Evolutionary conservation across 2,888 invertebrate species (phyloP).

Genomic region (Cremastinae sp.): DNA sequence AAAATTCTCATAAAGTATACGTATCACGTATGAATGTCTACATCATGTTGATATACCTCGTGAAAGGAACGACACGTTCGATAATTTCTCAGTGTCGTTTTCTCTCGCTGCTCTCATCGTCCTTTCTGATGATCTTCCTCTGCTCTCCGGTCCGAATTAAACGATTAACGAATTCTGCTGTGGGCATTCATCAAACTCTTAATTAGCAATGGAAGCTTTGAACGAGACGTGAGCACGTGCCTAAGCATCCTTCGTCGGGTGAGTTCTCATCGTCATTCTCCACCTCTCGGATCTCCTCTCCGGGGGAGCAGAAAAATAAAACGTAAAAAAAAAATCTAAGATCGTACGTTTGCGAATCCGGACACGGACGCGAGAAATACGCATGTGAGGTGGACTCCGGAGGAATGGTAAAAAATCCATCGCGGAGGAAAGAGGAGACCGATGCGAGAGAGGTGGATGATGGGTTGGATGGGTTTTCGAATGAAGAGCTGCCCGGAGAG

Average conservation of each 20-base stretch:
- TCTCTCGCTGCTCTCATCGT: constrained; percentile 32
- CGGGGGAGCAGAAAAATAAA: constrained; percentile 10
- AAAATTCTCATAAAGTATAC: constrained; percentile 56
- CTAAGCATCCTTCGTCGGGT: constrained; percentile 58
- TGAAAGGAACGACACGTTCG: constrained; percentile 56
- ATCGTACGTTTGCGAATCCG: constrained; percentile 6
- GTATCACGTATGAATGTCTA: constrained; percentile 61
- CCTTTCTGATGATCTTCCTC: constrained; percentile 47
- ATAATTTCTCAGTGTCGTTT: constrained; percentile 47
- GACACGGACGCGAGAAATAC: constrained; percentile 8
- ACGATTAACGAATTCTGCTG: constrained; percentile 62
- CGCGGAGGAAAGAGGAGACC: constrained; percentile 46
- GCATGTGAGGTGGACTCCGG: constrained; percentile 29
- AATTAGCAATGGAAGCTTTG: constrained; percentile 57
- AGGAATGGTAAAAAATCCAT: constrained; percentile 50
- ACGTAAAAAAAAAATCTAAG: background rate
- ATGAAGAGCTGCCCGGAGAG: constrained; percentile 51
- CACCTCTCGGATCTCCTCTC: constrained; percentile 18
- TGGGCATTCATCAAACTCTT: constrained; percentile 61
- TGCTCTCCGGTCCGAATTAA: constrained; percentile 50
- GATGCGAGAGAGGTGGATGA: constrained; percentile 42
- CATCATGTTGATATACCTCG: constrained; percentile 54
- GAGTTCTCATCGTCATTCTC: constrained; percentile 37
- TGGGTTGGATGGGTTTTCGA: constrained; percentile 54
- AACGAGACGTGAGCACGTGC: constrained; percentile 62